Conservation (phyloP, 2,113 vertebrate genomes). For the Pleuronectes platessa region DNA sequence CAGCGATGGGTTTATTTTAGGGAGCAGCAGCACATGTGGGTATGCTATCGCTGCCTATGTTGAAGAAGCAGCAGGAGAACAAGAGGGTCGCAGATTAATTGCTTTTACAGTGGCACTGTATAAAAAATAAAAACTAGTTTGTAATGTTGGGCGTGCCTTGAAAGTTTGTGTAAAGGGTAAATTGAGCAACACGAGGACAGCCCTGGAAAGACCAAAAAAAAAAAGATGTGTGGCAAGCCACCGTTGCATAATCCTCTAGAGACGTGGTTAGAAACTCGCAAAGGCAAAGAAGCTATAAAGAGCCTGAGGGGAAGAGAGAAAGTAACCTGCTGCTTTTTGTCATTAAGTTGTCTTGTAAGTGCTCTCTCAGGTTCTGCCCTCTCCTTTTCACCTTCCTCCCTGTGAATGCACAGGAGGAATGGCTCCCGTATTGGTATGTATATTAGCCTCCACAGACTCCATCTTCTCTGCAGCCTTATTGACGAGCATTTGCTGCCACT, state of each 20-base stretch:
- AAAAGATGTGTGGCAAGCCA: slow-evolving; percentile 62
- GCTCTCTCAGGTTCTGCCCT: slow-evolving; percentile 47
- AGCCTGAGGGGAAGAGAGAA: slow-evolving; percentile 17
- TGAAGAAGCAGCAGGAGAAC: slow-evolving; percentile 50
- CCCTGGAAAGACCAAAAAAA: slow-evolving; percentile 40
- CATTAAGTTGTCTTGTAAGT: slow-evolving; percentile 75
- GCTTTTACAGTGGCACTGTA: slow-evolving; percentile 54
- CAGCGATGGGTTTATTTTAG: slow-evolving; percentile 77
- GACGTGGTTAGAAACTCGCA: slow-evolving; percentile 57
- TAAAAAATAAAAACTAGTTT: slow-evolving; percentile 65
- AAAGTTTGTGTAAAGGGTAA: slow-evolving; percentile 66
- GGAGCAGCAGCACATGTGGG: slow-evolving; percentile 72
- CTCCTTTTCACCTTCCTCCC: slow-evolving; percentile 53
- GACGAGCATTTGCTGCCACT: slow-evolving; percentile 45
- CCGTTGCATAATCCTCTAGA: slow-evolving; percentile 69
- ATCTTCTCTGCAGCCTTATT: slow-evolving; percentile 37
- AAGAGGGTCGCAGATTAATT: slow-evolving; percentile 50
- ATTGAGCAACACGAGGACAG: slow-evolving; percentile 56
- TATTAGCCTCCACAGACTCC: slow-evolving; percentile 41
- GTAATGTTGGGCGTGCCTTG: slow-evolving; percentile 70
- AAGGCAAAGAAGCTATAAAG: slow-evolving; percentile 46
- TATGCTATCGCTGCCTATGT: slow-evolving; percentile 44
- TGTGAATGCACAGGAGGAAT: slow-evolving; percentile 55
- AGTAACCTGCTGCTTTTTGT: slow-evolving; percentile 66
- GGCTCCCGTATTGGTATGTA: slow-evolving; percentile 61